Conservation (phyloP, 1,140 invertebrate species). For the Ooceraea biroi region DNA sequence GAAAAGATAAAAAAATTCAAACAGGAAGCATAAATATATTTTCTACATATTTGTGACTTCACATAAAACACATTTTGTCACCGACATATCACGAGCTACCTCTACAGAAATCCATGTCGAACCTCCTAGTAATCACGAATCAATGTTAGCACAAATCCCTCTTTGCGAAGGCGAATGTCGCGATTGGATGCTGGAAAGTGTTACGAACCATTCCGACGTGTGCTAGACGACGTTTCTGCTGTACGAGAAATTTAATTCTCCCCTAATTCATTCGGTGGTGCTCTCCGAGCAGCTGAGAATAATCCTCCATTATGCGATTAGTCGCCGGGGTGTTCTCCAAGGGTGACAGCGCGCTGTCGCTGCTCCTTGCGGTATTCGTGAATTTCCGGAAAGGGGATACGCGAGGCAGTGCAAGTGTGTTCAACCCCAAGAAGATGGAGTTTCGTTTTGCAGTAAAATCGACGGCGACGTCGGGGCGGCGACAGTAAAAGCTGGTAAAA, state of each 20-base stretch:
- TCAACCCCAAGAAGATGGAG: background rate
- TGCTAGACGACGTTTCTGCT: background rate
- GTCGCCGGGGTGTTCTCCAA: background rate
- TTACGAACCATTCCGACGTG: background rate
- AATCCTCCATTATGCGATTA: constrained; percentile 27
- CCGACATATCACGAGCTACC: background rate
- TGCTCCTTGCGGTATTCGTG: background rate
- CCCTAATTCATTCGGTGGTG: background rate
- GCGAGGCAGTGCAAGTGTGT: no score
- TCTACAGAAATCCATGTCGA: background rate
- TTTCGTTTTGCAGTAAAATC: constrained; percentile 5
- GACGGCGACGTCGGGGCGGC: no score
- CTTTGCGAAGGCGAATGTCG: background rate
- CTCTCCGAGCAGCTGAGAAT: background rate
- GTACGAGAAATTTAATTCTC: constrained; percentile 22
- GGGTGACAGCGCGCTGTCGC: background rate
- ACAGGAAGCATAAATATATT: background rate
- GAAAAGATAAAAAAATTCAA: background rate
- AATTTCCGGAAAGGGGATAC: background rate
- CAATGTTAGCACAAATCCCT: background rate
- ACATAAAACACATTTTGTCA: background rate
- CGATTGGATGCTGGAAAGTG: background rate
- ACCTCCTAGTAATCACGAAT: background rate
- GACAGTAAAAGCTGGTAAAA: constrained; percentile 10
- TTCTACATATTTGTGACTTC: background rate